Conservation (phyloP, 1,140 invertebrate genomes). For the Bombus waltoni region DNA sequence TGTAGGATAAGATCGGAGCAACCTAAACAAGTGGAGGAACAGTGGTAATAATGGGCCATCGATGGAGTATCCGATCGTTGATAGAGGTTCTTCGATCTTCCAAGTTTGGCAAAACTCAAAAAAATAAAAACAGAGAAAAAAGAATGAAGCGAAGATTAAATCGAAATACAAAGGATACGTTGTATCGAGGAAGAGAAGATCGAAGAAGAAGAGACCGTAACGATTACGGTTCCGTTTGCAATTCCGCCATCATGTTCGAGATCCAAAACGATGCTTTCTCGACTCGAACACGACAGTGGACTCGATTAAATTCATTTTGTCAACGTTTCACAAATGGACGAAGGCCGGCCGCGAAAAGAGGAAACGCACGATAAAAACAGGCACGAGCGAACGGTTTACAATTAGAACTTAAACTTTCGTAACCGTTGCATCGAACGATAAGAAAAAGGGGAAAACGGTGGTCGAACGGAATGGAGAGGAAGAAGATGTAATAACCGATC, state of each 20-base stretch:
- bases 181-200: not conserved
- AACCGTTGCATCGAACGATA: not conserved
- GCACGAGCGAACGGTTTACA: not conserved
- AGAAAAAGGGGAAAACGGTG: not conserved
- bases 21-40: not conserved
- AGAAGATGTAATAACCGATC: not conserved
- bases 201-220: conserved; percentile 9
- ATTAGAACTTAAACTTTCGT: not conserved
- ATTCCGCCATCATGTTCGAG: conserved; percentile 17
- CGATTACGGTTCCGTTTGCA: conserved; percentile 2
- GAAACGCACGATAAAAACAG: not conserved
- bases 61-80: not conserved
- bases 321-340: conserved; percentile 43
- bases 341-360: conserved; percentile 23
- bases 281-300: not conserved
- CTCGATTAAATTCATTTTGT: conserved; percentile 5
- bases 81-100: not conserved
- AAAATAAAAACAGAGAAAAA: not conserved
- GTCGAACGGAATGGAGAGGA: too few species aligned
- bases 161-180: not conserved
- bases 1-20: not conserved
- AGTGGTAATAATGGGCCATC: not conserved
- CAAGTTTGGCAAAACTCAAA: not conserved
- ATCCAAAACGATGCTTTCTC: not conserved
- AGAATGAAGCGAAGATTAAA: not conserved